Evolutionary conservation across 2,113 vertebrate genomes (phyloP).

Genomic region (Crocuta crocuta): DNA sequence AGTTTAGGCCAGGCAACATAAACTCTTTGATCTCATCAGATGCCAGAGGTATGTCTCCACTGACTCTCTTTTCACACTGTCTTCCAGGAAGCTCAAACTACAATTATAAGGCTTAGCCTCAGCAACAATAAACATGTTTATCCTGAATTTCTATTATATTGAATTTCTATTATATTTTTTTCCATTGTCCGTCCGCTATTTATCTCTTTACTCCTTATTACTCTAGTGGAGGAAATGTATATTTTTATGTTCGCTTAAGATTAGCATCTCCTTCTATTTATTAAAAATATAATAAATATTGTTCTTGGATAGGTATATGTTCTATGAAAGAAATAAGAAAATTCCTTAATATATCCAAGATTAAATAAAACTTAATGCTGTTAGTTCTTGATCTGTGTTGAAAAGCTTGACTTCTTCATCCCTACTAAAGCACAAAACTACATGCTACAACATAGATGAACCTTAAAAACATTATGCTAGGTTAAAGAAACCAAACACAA

Average conservation of each 20-base stretch:
- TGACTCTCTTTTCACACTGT: not conserved
- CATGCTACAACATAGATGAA: not conserved
- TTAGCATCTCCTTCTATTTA: not conserved
- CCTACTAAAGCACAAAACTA: not conserved
- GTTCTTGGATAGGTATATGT: not conserved
- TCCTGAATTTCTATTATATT: not conserved
- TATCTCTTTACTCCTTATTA: not conserved
- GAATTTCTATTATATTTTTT: not conserved
- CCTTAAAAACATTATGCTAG: not conserved
- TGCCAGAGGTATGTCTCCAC: not conserved
- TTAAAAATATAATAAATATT: constrained; percentile 6
- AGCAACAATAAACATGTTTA: not conserved
- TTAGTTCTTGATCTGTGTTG: not conserved
- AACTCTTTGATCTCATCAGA: not conserved
- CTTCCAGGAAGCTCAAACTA: not conserved
- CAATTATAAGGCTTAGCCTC: not conserved
- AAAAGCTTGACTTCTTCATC: not conserved
- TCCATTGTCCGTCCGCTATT: not conserved
- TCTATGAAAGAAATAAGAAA: constrained; percentile 31
- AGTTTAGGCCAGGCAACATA: not conserved
- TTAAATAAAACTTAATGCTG: not conserved
- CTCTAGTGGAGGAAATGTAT: not conserved
- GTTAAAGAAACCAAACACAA: not conserved
- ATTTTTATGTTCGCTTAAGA: not conserved
- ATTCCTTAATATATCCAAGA: not conserved